Percentiles rank a stretch among this genome's conserved stretches.
Conservation (phyloP, 2,888 invertebrate genomes). For the Malachius bipustulatus region DNA sequence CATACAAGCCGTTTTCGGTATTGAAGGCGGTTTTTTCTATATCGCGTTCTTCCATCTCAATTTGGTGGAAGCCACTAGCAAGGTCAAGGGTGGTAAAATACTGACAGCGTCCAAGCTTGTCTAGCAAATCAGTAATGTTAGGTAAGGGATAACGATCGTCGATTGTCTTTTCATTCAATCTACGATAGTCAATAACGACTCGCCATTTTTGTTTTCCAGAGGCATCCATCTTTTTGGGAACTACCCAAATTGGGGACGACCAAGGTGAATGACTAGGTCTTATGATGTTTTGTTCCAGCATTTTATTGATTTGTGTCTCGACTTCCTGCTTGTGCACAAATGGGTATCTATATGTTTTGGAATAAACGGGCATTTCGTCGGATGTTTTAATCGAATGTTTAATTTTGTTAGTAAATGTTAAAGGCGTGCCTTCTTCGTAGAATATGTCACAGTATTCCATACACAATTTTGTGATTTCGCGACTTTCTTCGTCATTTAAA, state of each 20-base stretch:
- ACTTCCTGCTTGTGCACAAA: not conserved
- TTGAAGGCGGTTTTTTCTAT: not conserved
- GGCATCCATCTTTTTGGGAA: not conserved
- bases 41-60: not conserved
- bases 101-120: not conserved
- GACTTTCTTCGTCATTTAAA: too few species aligned
- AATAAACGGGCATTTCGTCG: not conserved
- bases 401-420: not conserved
- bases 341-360: not conserved
- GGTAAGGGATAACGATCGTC: not conserved
- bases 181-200: not conserved
- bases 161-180: conserved; percentile 1
- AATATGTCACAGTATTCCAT: not conserved
- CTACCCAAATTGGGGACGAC: not conserved
- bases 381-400: not conserved
- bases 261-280: not conserved
- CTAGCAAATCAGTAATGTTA: not conserved
- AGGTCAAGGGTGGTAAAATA: not conserved
- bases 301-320: not conserved
- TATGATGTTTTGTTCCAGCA: not conserved
- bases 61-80: not conserved
- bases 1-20: not conserved
- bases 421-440: not conserved
- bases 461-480: too few species aligned
- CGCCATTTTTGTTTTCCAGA: not conserved